A percentile compares a stretch with the other conserved stretches of the same genome.
These are phyloP conservation scores for Thelaira solivaga DNA, from an alignment of 2,888 invertebrate genomes.

Conservation along the genomic window DNA sequence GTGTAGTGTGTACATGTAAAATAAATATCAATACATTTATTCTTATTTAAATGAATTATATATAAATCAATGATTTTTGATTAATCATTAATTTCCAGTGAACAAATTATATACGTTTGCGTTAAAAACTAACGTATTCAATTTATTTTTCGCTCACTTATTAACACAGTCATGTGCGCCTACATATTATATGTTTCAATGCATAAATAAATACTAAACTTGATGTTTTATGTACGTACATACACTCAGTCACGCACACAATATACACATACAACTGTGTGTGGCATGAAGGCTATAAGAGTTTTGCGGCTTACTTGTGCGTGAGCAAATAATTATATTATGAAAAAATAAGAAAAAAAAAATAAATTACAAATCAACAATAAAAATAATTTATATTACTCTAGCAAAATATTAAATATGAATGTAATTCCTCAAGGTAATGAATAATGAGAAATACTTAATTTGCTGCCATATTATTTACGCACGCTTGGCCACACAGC, in stretches of 20 bases:
- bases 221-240: too few relatives aligned
- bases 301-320: slow-evolving; percentile 32
- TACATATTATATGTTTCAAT: too few relatives aligned
- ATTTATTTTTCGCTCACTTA: too few relatives aligned
- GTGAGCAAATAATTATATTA: slow-evolving; percentile 14
- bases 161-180: too few relatives aligned
- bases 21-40: too few relatives aligned
- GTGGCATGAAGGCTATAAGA: too few relatives aligned
- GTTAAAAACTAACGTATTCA: too few relatives aligned
- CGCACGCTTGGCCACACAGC: background rate
- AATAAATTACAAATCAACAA: background rate
- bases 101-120: background rate
- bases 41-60: slow-evolving; percentile 4
- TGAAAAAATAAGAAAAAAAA: background rate
- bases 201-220: too few relatives aligned
- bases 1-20: too few relatives aligned
- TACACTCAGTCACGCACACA: too few relatives aligned
- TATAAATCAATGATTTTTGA: slow-evolving; percentile 19
- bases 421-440: slow-evolving; percentile 40
- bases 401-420: background rate
- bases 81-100: slow-evolving; percentile 40
- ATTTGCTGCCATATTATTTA: background rate
- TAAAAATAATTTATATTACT: background rate
- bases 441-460: slow-evolving; percentile 17
- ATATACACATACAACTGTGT: too few relatives aligned